Conservation (phyloP, 1,140 invertebrate species). For the Drosophila funebris region DNA sequence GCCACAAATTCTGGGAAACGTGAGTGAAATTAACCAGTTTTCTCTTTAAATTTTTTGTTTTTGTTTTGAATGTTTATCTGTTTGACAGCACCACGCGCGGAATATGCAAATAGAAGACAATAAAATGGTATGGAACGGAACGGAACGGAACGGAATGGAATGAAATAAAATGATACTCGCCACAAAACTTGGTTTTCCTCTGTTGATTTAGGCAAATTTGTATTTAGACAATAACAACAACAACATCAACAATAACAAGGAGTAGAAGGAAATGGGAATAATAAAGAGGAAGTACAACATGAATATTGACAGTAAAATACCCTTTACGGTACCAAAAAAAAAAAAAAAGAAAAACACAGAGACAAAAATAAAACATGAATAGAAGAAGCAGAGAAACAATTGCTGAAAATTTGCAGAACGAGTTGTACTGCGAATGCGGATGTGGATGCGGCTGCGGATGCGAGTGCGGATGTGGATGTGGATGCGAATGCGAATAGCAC, state of each 20-base stretch:
- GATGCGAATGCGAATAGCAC: slow-evolving; percentile 11
- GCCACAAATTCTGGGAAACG: not conserved
- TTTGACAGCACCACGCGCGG: slow-evolving; percentile 55
- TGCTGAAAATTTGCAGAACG: slow-evolving; percentile 16
- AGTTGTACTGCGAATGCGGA: not conserved
- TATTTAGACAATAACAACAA: slow-evolving; percentile 52
- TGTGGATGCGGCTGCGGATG: not conserved
- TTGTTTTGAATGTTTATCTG: slow-evolving; percentile 8
- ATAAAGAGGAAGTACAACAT: not conserved
- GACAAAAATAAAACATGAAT: not conserved
- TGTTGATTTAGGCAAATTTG: slow-evolving; percentile 80
- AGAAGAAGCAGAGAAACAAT: slow-evolving; percentile 23
- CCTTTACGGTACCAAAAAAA: slow-evolving; percentile 2
- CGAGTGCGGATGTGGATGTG: slow-evolving; percentile 14
- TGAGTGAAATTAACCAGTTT: slow-evolving; percentile 10
- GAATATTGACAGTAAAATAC: slow-evolving; percentile 42
- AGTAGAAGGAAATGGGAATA: not conserved
- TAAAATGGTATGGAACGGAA: slow-evolving; percentile 2
- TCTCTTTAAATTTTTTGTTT: not conserved
- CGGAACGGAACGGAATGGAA: slow-evolving; percentile 1
- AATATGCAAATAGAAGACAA: slow-evolving; percentile 67
- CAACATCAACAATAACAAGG: slow-evolving; percentile 9
- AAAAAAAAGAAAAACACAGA: not conserved
- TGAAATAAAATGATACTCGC: slow-evolving; percentile 44
- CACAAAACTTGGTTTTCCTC: slow-evolving; percentile 36